A percentile compares a stretch with the other conserved stretches of the same genome.
Conservation (phyloP, 1,140 invertebrate genomes). For the Xylocopa sonorina region DNA sequence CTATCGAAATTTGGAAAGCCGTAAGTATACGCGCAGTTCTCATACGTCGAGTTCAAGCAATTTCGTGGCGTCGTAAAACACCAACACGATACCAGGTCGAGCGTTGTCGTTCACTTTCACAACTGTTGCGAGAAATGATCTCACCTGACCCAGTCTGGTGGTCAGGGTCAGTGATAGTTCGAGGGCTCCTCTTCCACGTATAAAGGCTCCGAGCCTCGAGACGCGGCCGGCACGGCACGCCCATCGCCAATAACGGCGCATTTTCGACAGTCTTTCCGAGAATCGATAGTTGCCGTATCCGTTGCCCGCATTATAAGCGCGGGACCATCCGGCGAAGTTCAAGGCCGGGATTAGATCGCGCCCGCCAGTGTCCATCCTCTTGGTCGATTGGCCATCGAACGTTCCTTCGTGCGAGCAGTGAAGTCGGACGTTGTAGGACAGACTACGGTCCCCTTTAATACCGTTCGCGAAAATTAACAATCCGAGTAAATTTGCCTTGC, state of each 20-base stretch:
- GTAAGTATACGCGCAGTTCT: too few species aligned
- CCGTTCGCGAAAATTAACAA: not conserved
- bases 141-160: constrained; percentile 36
- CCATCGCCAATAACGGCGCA: constrained; percentile 28
- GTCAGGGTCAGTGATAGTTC: constrained; percentile 31
- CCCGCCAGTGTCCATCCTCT: not conserved
- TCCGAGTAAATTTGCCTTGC: not conserved
- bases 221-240: constrained; percentile 27
- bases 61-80: too few species aligned
- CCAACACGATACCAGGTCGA: too few species aligned
- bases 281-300: constrained; percentile 40
- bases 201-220: constrained; percentile 53
- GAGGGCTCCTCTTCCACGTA: constrained; percentile 45
- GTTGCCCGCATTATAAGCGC: constrained; percentile 21
- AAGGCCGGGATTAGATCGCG: constrained; percentile 23
- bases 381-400: not conserved
- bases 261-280: constrained; percentile 46
- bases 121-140: constrained; percentile 13
- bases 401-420: not conserved
- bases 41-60: too few species aligned
- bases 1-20: too few species aligned
- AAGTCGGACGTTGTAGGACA: not conserved
- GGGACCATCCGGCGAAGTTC: constrained; percentile 9
- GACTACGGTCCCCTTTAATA: too few species aligned
- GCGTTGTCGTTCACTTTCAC: not conserved